phyloP scores from a whole-genome alignment of 2,888 invertebrate species.

The Hemithea aestivaria region DNA sequence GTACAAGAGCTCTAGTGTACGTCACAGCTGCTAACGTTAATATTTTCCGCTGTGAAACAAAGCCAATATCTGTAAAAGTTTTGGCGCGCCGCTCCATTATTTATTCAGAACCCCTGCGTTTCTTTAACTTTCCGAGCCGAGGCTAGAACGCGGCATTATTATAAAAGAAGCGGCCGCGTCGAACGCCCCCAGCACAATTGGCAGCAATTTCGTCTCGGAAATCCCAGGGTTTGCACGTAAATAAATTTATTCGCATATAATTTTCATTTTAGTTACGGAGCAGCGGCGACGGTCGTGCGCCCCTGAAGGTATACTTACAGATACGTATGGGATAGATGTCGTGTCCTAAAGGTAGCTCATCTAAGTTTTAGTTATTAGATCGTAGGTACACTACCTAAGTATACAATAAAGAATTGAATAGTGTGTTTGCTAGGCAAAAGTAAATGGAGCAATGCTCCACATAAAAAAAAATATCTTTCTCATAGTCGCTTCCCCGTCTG shows the following conservation, averaged over 20 bases:
- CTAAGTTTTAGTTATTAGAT: too few relatives aligned
- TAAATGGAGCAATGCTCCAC: too few relatives aligned
- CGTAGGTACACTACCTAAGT: too few relatives aligned
- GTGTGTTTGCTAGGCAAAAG: too few relatives aligned
- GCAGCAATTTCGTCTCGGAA: conserved; percentile 38
- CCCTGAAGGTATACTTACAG: conserved; percentile 5
- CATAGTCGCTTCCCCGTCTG: too few relatives aligned
- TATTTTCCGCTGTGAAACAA: conserved; percentile 57
- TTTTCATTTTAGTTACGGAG: conserved; percentile 22
- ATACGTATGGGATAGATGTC: too few relatives aligned
- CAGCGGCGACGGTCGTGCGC: conserved; percentile 10
- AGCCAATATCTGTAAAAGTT: conserved; percentile 68
- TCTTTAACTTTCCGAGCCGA: conserved; percentile 47
- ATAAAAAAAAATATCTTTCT: too few relatives aligned
- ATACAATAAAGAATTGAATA: too few relatives aligned
- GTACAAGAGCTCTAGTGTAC: conserved; percentile 15
- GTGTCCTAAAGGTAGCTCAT: too few relatives aligned
- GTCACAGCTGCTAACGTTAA: conserved; percentile 55
- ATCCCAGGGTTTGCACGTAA: conserved; percentile 31
- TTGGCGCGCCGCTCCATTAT: conserved; percentile 50
- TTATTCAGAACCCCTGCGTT: conserved; percentile 61
- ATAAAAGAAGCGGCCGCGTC: conserved; percentile 32
- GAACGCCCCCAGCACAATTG: conserved; percentile 37
- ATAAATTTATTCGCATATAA: conserved; percentile 28
- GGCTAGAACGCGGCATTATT: conserved; percentile 37